Base-by-base conservation (phyloP, 2,797 vertebrate species). In the Eleutherodactylus coqui region DNA sequence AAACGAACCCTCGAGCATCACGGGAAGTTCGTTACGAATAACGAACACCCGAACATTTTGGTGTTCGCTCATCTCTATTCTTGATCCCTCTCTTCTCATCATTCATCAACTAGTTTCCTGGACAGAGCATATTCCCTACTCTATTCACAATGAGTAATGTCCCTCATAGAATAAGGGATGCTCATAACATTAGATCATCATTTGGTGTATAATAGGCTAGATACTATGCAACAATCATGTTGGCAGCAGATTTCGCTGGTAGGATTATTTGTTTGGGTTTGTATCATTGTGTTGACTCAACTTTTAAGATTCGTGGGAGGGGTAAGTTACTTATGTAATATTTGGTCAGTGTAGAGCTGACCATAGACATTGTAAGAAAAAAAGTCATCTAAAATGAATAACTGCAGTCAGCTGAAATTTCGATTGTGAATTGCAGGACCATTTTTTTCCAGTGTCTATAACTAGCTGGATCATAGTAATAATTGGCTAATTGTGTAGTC, bases 321-420 rank as follows among this genome's bases (percentile, higher is more conserved):
- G 36, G 3, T 41, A 21, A 10, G 34, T 73, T 73, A 43, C 21
- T 73, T 6, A 27, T 10, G 11, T 45, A 45, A 45, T 45, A 45
- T 27, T 73, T 14, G 41, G 38, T 43, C 70, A 45, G n/a, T 73
- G 24, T 73, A 17, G 70, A 43, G 41, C 13, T 41, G 21, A n/a
- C 70, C 70, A 73, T 70, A 70, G 67, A 41, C 36, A 70, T 70
- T 70, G n/a, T 2, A n/a, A 13, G 43, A 43, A 43, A 38, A 70
- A 13, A 51, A 51, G n/a, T n/a, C 10, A 29, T 11, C 34, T 36
- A 2, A 69, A 21, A 38, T 21, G 1, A 69, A 21, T 69, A 5
- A 38, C 36, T 70, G 10, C 4, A 14, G 21, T n/a, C 69, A 43
- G 69, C 24, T 72, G 64, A 36, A 69, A 4, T 16, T 21, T 17